A percentile compares a stretch with the other conserved stretches of the same genome.
Conservation (phyloP, 2,797 vertebrate genomes). For the Danio tinwini region DNA sequence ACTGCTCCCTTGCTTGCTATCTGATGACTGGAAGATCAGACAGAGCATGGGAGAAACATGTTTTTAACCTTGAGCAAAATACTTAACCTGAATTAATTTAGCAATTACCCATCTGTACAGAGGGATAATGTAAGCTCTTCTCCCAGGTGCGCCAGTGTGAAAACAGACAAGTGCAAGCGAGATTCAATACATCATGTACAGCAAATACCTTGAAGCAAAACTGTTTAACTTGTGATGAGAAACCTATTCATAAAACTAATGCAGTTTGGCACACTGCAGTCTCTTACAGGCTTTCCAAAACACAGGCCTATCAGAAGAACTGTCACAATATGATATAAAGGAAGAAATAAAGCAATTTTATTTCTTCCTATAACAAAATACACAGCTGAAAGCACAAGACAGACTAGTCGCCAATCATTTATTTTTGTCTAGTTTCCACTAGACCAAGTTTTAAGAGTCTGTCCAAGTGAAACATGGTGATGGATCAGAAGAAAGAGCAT, state of each 20-base stretch:
- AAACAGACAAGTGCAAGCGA: slow-evolving; percentile 24
- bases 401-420: slow-evolving; percentile 1
- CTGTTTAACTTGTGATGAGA: neutral
- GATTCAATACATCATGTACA: neutral
- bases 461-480: neutral
- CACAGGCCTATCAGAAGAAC: slow-evolving; percentile 14
- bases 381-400: slow-evolving; percentile 5
- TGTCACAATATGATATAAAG: slow-evolving; percentile 18
- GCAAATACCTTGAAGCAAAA: slow-evolving; percentile 15
- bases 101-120: slow-evolving; percentile 46
- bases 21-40: slow-evolving; percentile 28
- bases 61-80: slow-evolving; percentile 53
- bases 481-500: neutral
- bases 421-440: neutral
- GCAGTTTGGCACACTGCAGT: slow-evolving; percentile 2
- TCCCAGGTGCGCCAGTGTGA: slow-evolving; percentile 35
- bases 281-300: neutral
- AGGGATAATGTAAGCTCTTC: slow-evolving; percentile 23
- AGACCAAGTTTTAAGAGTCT: neutral
- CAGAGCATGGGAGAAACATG: slow-evolving; percentile 27
- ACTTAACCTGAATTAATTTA: slow-evolving; percentile 48
- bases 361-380: neutral
- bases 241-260: slow-evolving; percentile 26
- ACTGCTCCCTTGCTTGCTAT: neutral
- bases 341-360: neutral